phyloP scores from a whole-genome alignment of 2,113 vertebrate genomes.

The Chaetops frenatus region DNA sequence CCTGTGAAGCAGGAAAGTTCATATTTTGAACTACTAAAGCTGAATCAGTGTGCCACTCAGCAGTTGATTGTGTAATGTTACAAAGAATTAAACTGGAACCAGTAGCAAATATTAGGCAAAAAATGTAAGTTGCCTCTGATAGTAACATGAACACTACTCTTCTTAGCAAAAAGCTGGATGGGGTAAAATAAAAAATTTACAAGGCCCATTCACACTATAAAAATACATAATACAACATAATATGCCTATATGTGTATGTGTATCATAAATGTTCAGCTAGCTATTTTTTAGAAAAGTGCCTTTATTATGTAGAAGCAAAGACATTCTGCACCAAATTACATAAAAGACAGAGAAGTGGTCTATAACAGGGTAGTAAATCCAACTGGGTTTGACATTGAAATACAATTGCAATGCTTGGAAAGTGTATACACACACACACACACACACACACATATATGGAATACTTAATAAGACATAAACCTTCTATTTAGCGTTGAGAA shows the following conservation, averaged over 20 bases:
- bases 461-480: background rate
- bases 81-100: background rate
- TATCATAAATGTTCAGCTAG: background rate
- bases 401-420: background rate
- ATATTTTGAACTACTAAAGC: background rate
- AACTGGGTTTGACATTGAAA: background rate
- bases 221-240: background rate
- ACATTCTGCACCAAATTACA: background rate
- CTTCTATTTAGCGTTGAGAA: constrained; percentile 36
- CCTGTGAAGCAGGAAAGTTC: background rate
- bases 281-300: background rate
- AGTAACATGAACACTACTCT: background rate
- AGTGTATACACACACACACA: background rate
- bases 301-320: background rate
- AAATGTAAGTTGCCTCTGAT: background rate
- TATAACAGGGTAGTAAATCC: background rate
- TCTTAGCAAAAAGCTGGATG: background rate
- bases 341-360: background rate
- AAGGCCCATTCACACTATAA: background rate
- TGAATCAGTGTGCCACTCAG: background rate
- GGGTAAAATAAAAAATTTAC: background rate
- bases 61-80: background rate
- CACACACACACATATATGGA: too few relatives aligned
- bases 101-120: background rate
- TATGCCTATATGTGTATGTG: background rate